Evolutionary conservation across 2,113 vertebrate genomes (phyloP), one percentile per base, ranked within the genome.

Genomic region (Antechinus stuartii): DNA sequence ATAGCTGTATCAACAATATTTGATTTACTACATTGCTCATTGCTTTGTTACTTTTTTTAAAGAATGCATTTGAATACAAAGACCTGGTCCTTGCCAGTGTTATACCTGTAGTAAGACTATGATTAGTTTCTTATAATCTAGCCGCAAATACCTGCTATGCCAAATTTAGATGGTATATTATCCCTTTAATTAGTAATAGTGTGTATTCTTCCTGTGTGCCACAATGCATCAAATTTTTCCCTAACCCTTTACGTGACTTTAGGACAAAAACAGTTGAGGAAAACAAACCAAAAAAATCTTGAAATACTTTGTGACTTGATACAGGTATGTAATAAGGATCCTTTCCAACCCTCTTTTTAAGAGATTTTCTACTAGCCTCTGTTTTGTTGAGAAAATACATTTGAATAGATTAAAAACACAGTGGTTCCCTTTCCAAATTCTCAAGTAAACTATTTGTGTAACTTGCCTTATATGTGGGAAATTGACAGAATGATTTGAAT

Each of bases 151-250:
- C 89, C 96, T 96, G 0, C 12, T 89, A 14, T 89, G 4, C 89
- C 92, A 1, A 57, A 91, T 19, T 0, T 26, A 96, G 54, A 2
- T 90, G 50, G 4, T 68, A 6, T 68, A 54, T 96, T 68, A 42
- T 93, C 49, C 47, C 8, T 95, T 97, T 95, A 95, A 54, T 92
- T 24, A 76, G 92, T 94, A 1, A 97, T 90, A 54, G 2, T 84
- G 16, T 93, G 1, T 53, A 94, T 94, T 96, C 30, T 93, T 94
- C 54, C 14, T 11, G 35, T 0, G 14, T 95, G 47, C 84, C 8
- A 91, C 2, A 4, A 3, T 49, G 42, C 68, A 54, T 97, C 96
- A 93, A 89, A 91, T 97, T 97, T 90, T 95, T 94, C 55, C 30
- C 42, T 42, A 42, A 84, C n/a, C 68, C n/a, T 84, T 84, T 84